Conservation (phyloP, 2,797 vertebrate species). For the Mionectes olivaceus region DNA sequence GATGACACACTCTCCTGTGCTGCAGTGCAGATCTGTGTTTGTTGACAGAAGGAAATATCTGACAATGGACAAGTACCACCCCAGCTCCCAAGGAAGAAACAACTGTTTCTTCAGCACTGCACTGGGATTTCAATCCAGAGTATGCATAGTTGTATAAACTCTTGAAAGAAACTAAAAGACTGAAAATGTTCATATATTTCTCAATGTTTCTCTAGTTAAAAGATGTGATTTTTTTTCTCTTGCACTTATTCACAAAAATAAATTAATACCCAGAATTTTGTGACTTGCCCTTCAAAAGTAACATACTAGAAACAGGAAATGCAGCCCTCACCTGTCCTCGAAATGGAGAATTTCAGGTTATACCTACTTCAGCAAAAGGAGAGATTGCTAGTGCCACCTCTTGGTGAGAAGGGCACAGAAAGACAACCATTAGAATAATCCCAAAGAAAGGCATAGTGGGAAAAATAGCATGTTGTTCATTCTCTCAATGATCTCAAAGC, state of each 20-base stretch:
- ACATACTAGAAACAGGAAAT: neutral
- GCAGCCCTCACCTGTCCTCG: neutral
- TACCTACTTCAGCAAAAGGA: neutral
- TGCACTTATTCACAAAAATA: neutral
- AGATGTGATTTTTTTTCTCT: neutral
- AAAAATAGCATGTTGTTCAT: neutral
- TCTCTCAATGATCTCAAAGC: neutral
- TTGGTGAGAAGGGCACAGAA: conserved; percentile 41
- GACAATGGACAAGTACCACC: neutral
- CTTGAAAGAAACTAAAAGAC: neutral
- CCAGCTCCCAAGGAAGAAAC: neutral
- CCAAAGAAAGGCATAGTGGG: neutral
- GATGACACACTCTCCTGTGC: rapidly evolving
- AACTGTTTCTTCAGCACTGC: neutral
- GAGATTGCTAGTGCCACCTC: conserved; percentile 69
- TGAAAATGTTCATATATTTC: neutral
- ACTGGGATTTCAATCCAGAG: neutral
- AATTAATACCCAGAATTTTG: neutral
- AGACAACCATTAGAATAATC: neutral
- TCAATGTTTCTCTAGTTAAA: neutral
- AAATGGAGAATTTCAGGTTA: neutral
- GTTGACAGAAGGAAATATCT: neutral
- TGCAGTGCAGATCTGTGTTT: neutral
- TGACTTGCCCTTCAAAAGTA: neutral
- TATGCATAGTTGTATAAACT: neutral